Evolutionary conservation across 2,797 vertebrate genomes (phyloP).

Genomic region (Scyliorhinus canicula): DNA sequence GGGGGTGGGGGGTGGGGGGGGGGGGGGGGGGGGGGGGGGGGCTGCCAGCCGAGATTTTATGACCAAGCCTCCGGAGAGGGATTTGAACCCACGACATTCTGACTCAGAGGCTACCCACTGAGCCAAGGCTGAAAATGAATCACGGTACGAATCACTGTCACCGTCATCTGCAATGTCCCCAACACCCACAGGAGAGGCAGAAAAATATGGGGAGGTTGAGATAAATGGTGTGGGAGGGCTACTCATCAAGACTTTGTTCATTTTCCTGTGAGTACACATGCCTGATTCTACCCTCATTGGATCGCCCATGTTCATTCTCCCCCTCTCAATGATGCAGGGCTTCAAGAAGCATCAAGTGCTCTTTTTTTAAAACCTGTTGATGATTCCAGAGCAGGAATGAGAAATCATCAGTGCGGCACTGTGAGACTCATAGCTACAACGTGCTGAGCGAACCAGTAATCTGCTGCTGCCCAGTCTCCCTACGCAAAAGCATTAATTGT

Average conservation of each 20-base stretch:
- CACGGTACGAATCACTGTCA: not conserved
- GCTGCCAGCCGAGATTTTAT: not conserved
- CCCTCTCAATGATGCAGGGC: not conserved
- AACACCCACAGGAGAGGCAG: not conserved
- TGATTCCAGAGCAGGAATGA: not conserved
- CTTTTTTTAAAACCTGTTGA: not conserved
- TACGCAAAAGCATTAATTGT: not conserved
- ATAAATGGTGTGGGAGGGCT: too few species aligned
- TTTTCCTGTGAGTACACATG: not conserved
- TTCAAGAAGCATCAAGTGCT: not conserved
- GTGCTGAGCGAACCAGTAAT: not conserved
- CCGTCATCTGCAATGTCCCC: not conserved
- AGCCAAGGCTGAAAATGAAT: not conserved
- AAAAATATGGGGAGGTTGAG: not conserved
- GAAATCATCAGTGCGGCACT: not conserved
- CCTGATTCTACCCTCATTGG: not conserved
- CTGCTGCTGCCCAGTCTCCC: not conserved
- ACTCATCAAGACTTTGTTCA: not conserved
- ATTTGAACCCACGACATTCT: not conserved
- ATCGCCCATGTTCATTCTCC: not conserved
- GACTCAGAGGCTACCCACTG: not conserved
- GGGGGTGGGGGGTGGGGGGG: too few species aligned
- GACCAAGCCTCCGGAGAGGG: not conserved
- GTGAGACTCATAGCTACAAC: not conserved
- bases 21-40: too few species aligned